Evolutionary conservation across 2,888 invertebrate genomes (phyloP), one percentile per base, ranked within the genome.

Genomic region (Hypomecis atomaria): DNA sequence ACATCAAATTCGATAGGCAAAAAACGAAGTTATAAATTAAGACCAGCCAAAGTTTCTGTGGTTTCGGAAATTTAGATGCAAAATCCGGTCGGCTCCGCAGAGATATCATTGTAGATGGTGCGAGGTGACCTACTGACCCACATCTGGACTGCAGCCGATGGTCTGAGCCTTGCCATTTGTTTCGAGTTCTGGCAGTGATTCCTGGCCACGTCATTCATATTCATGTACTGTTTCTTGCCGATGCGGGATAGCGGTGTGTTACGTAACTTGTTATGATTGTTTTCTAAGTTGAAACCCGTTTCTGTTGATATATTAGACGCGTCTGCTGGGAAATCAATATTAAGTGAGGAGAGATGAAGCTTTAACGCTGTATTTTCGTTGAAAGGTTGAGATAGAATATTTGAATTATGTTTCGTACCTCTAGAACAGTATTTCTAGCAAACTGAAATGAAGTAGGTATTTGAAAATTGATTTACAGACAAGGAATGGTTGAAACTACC

Each of bases 71-170:
- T 83, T 84, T 75, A 81, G 85, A 84, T 88, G 81, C 83, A 82
- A 85, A 81, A 81, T 61, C 78, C 82, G 79, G 77, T 78, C 78
- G 78, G 76, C 77, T 80, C 87, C 85, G 89, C 88, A 88, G 85
- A 84, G 85, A 88, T 90, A 89, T 87, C 87, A 87, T 86, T 89
- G 87, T 89, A 87, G 90, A 85, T 88, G 79, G 78, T 79, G 78
- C 75, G 78, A 82, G 84, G 83, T 88, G 90, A 86, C 92, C 91
- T 77, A 88, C 79, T 92, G 83, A 90, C 92, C 92, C 76, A 85
- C 73, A 85, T 92, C 79, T 86, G 84, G 83, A 86, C 85, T 91
- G 91, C 89, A 89, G 86, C 82, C 81, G 82, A 78, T 77, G 73
- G 81, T 65, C 78, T 82, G 78, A 82, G 81, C 84, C 85, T 84